Percentiles rank a stretch among this genome's conserved stretches.
phyloP scores from a whole-genome alignment of 2,888 invertebrate species.

The Spisula subtruncata region DNA sequence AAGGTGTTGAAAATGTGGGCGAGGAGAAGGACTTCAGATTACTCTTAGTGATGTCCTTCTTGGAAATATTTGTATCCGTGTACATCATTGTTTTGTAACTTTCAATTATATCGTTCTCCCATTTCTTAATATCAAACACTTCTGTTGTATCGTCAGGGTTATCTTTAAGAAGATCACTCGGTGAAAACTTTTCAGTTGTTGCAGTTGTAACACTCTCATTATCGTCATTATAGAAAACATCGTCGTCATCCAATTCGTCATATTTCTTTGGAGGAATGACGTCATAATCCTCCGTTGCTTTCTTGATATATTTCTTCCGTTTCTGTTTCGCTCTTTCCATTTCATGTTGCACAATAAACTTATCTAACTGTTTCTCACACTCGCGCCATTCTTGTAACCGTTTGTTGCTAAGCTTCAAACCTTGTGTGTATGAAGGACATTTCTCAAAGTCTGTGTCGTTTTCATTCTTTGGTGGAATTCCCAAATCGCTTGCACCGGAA shows the following conservation, averaged over 20 bases:
- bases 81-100: slow-evolving; percentile 71
- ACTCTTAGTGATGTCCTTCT: slow-evolving; percentile 16
- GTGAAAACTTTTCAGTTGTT: slow-evolving; percentile 42
- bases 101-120: slow-evolving; percentile 69
- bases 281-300: slow-evolving; percentile 16
- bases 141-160: slow-evolving; percentile 48
- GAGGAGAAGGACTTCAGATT: slow-evolving; percentile 63
- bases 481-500: slow-evolving; percentile 77
- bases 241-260: slow-evolving; percentile 49
- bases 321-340: slow-evolving; percentile 55
- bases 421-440: slow-evolving; percentile 70
- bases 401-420: slow-evolving; percentile 73
- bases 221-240: slow-evolving; percentile 61
- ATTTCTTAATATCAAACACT: slow-evolving; percentile 70
- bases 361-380: slow-evolving; percentile 73
- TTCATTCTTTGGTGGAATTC: slow-evolving; percentile 70
- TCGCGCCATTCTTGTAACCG: slow-evolving; percentile 74
- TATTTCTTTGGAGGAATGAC: slow-evolving; percentile 18
- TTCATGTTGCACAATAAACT: slow-evolving; percentile 65
- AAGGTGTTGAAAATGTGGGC: slow-evolving; percentile 49
- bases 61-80: neutral
- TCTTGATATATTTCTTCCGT: slow-evolving; percentile 44
- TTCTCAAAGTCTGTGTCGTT: slow-evolving; percentile 74
- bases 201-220: slow-evolving; percentile 40
- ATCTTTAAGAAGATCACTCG: slow-evolving; percentile 56